A percentile compares a stretch with the other conserved stretches of the same genome.
These are phyloP conservation scores for Apistogramma diplotaenia DNA, from an alignment of 2,113 vertebrate genomes.

Conservation along the genomic window DNA sequence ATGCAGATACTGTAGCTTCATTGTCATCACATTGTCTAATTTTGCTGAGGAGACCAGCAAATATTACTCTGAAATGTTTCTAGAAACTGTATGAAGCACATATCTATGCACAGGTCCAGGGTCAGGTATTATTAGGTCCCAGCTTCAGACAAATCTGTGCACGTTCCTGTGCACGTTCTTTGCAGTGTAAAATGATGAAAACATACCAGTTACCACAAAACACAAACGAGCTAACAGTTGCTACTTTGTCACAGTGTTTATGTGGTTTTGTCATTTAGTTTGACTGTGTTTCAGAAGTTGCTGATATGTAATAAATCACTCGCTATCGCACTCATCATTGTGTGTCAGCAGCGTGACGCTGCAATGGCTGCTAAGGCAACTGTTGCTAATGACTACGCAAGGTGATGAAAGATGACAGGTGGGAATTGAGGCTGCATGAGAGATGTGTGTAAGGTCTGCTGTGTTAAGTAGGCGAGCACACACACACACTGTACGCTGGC, in stretches of 20 bases:
- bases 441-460: not conserved
- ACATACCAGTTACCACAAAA: not conserved
- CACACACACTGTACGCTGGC: not conserved
- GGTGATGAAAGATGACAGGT: conserved; percentile 23
- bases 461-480: not conserved
- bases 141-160: not conserved
- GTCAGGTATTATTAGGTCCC: not conserved
- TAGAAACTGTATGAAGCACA: not conserved
- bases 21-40: no score
- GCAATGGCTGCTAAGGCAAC: not conserved
- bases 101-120: not conserved
- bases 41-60: no score
- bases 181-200: not conserved
- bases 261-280: not conserved
- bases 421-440: not conserved
- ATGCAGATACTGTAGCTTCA: not conserved
- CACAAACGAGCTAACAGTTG: not conserved
- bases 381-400: conserved; percentile 4
- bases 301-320: not conserved
- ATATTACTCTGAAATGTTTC: no score
- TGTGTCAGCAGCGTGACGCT: not conserved
- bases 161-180: not conserved
- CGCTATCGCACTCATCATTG: not conserved
- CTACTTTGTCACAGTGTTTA: not conserved
- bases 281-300: not conserved